Conservation (phyloP, 2,888 invertebrate species). For the Lasiommata megera region DNA sequence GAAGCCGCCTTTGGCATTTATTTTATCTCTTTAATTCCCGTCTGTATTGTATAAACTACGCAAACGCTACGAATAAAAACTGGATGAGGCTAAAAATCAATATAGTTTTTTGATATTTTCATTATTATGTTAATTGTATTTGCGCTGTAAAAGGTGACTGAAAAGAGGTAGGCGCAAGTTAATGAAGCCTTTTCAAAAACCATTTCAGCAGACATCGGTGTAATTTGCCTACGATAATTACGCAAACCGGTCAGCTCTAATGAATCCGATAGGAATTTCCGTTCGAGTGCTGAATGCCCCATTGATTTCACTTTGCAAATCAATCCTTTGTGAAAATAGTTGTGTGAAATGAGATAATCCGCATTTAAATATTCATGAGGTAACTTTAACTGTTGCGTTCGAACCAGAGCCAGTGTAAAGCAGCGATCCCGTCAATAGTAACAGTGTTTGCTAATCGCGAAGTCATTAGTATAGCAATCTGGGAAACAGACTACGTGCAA, state of each 20-base stretch:
- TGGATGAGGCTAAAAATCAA: no score
- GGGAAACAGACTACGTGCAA: not conserved
- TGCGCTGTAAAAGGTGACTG: no score
- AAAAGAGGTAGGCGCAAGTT: not conserved
- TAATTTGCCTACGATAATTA: conserved; percentile 1
- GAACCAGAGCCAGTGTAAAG: conserved; percentile 6
- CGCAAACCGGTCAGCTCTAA: conserved; percentile 9
- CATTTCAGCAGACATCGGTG: not conserved
- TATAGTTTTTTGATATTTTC: no score
- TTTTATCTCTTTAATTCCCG: no score
- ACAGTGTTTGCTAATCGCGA: conserved; percentile 5
- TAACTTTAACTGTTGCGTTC: conserved; percentile 15
- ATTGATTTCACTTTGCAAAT: conserved; percentile 19
- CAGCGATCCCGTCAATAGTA: conserved; percentile 5
- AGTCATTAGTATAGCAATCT: conserved; percentile 7
- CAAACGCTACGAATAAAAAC: no score
- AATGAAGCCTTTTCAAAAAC: not conserved
- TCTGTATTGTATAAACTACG: no score
- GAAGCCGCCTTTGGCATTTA: no score
- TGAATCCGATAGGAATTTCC: conserved; percentile 15
- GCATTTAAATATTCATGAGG: conserved; percentile 17
- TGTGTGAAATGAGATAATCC: conserved; percentile 5
- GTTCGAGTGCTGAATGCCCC: conserved; percentile 11
- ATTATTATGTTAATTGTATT: no score
- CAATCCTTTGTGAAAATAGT: conserved; percentile 19